Percentiles rank a stretch among this genome's conserved stretches.
phyloP scores from a whole-genome alignment of 2,797 vertebrate species.

The Synaphobranchus kaupii region DNA sequence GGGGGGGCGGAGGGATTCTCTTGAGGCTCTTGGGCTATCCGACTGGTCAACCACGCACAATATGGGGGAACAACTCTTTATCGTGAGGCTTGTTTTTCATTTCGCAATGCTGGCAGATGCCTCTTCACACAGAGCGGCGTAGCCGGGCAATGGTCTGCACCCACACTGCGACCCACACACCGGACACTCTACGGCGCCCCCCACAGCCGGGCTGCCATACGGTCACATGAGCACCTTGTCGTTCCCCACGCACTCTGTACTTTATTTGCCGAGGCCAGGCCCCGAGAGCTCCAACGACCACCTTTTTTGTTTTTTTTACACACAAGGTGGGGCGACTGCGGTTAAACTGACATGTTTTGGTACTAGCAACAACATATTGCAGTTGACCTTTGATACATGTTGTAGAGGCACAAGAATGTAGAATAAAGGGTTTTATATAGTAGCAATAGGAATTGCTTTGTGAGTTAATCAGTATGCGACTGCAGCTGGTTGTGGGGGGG shows the following conservation, averaged over 20 bases:
- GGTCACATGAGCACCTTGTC: not conserved
- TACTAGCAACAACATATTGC: not conserved
- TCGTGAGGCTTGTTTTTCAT: not conserved
- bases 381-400: constrained; percentile 5
- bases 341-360: not conserved
- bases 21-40: not conserved
- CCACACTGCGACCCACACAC: not conserved
- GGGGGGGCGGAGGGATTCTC: not conserved
- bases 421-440: not conserved
- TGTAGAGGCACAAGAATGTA: constrained; percentile 6
- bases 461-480: not conserved
- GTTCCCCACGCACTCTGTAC: not conserved
- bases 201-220: not conserved
- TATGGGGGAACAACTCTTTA: not conserved
- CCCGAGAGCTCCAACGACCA: not conserved
- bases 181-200: not conserved
- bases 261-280: not conserved
- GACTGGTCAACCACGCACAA: not conserved
- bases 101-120: not conserved
- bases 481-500: constrained; percentile 5
- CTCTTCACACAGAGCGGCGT: not conserved
- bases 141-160: not conserved
- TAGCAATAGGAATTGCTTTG: not conserved
- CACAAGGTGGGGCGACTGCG: not conserved
- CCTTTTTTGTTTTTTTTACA: not conserved